These are phyloP conservation scores for Hirtodrosophila confusa DNA, from an alignment of 2,888 invertebrate species.

Conservation along the genomic window DNA sequence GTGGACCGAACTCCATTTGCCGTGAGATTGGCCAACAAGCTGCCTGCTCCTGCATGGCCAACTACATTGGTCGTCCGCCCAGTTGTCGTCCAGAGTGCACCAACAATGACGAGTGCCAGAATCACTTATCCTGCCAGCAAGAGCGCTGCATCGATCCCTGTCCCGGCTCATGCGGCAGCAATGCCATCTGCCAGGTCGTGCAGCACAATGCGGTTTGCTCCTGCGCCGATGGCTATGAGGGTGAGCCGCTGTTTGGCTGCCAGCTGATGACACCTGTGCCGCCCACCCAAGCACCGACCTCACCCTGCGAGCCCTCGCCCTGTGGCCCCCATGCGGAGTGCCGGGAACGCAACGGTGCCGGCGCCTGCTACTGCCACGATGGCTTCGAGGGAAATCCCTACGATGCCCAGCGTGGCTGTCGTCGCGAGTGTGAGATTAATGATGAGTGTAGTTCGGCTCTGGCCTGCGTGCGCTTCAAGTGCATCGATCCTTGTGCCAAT, in stretches of 20 bases:
- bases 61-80: constrained; percentile 93
- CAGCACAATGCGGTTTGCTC: constrained; percentile 93
- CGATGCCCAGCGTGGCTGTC: constrained; percentile 87
- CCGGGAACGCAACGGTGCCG: constrained; percentile 91
- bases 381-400: constrained; percentile 94
- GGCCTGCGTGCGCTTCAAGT: constrained; percentile 92
- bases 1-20: constrained; percentile 93
- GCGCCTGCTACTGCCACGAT: constrained; percentile 92
- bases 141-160: constrained; percentile 94
- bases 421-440: constrained; percentile 91
- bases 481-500: constrained; percentile 93
- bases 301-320: constrained; percentile 92
- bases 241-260: constrained; percentile 89
- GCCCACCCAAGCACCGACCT: constrained; percentile 87
- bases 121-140: constrained; percentile 91
- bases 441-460: constrained; percentile 89
- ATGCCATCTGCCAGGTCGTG: constrained; percentile 92
- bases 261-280: constrained; percentile 85
- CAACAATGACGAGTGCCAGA: constrained; percentile 91
- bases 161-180: constrained; percentile 90
- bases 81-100: constrained; percentile 94
- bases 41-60: constrained; percentile 92
- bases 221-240: constrained; percentile 92
- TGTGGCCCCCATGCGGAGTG: constrained; percentile 94
- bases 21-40: constrained; percentile 91